These are phyloP conservation scores for Pseudorhiza aurosa DNA, from an alignment of 30 jellyfish, hydroid and myxozoan species.

Conservation along the genomic window DNA sequence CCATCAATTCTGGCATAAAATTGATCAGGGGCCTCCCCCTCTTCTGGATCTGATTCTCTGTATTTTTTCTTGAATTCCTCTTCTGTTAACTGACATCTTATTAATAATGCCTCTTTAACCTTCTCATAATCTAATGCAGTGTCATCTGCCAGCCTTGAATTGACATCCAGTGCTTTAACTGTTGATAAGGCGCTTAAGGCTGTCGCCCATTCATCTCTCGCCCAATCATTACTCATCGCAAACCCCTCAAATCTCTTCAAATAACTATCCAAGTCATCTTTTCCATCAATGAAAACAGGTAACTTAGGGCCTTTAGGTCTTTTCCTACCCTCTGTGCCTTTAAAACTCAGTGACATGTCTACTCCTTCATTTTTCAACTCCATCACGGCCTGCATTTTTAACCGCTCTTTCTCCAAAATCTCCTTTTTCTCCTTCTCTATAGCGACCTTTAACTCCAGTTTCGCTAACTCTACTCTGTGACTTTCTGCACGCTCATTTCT, in stretches of 20 bases:
- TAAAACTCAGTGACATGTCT: slow-evolving; percentile 20
- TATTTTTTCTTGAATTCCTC: slow-evolving; percentile 42
- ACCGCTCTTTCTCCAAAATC: slow-evolving; percentile 31
- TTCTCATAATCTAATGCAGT: slow-evolving; percentile 51
- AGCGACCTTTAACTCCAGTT: slow-evolving; percentile 26
- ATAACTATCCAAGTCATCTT: slow-evolving; percentile 64
- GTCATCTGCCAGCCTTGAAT: slow-evolving; percentile 52
- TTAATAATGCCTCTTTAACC: slow-evolving; percentile 48
- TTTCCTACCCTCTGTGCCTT: slow-evolving; percentile 34
- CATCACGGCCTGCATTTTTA: slow-evolving; percentile 23
- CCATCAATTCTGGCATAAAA: slow-evolving; percentile 49
- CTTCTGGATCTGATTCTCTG: slow-evolving; percentile 61
- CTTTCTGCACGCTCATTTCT: slow-evolving; percentile 44
- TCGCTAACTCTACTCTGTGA: slow-evolving; percentile 39
- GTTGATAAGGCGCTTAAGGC: slow-evolving; percentile 48
- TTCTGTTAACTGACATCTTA: slow-evolving; percentile 42
- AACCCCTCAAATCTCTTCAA: slow-evolving; percentile 66
- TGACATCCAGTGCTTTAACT: slow-evolving; percentile 58
- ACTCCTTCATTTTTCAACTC: slow-evolving; percentile 52
- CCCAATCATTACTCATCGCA: slow-evolving; percentile 56
- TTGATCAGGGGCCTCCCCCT: slow-evolving; percentile 58
- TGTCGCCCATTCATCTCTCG: slow-evolving; percentile 49
- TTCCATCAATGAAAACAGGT: slow-evolving; percentile 54
- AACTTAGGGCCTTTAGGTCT: slow-evolving; percentile 56
- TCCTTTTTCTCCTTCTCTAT: slow-evolving; percentile 39